These are phyloP conservation scores for Ctena decussata DNA, from an alignment of 2,888 invertebrate genomes.

Conservation along the genomic window DNA sequence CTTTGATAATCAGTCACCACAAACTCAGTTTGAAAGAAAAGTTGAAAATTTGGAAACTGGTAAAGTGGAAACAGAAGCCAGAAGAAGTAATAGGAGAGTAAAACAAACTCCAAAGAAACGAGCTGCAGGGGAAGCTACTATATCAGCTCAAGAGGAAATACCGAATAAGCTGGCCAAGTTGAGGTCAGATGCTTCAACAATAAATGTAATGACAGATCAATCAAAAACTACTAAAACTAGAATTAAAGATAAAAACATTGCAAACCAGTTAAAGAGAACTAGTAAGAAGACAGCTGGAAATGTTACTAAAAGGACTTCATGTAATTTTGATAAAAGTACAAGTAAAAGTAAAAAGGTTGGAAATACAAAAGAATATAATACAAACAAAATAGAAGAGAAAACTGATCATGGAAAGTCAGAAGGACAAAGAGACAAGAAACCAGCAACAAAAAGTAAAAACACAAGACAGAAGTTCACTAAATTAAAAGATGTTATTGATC, in stretches of 20 bases:
- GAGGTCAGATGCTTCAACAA: background rate
- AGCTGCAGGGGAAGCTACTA: background rate
- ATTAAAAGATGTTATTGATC: background rate
- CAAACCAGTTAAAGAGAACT: background rate
- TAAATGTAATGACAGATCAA: background rate
- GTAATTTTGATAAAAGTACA: too few relatives aligned
- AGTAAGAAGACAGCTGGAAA: background rate
- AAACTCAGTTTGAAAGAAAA: background rate
- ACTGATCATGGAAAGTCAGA: background rate
- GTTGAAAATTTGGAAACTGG: background rate
- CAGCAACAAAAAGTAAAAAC: too few relatives aligned
- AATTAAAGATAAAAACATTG: too few relatives aligned
- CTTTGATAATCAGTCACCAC: background rate
- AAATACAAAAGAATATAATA: background rate
- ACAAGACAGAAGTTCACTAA: too few relatives aligned
- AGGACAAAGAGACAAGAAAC: too few relatives aligned
- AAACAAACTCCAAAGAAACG: slow-evolving; percentile 4
- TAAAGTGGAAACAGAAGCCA: background rate
- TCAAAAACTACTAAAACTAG: too few relatives aligned
- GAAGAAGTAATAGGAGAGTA: background rate
- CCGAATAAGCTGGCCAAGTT: background rate
- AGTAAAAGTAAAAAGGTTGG: background rate
- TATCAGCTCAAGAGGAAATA: background rate
- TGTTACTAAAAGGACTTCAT: background rate
- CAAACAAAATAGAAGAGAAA: background rate